Base-by-base conservation (phyloP, 2,888 invertebrate genomes). In the Loripinus fragilis region DNA sequence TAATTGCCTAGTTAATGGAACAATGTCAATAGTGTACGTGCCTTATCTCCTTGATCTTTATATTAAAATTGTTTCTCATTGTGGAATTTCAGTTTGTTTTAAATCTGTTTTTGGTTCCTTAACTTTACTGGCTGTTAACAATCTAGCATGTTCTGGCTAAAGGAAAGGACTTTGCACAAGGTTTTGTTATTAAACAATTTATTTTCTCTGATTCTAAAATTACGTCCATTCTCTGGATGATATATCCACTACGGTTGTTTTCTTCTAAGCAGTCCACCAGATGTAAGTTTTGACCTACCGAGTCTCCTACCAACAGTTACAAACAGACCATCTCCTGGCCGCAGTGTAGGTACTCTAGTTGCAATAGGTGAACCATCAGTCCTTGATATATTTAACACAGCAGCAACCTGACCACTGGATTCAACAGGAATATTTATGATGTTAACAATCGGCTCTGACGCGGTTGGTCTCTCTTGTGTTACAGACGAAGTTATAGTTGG, bases 261-360 rank as follows among this genome's bases (percentile, higher is more conserved):
- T 12, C 38, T 38, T 38, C 38, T 38, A 38, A 8, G 25, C 52
- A 20, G 3, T 7, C 52, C 52, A 52, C 52, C 52, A 23, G 52
- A n/a, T n/a, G n/a, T 52, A 23, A 12, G 33, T 20, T 17, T 17
- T 17, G 60, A 33, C 60, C 30, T 60, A 60, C 60, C 60, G 5
- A 60, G 12, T 17, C 33, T 25, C n/a, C 60, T 60, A 60, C 60
- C 60, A 60, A 60, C 23, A 12, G 60, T 60, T 17, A 60, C 60
- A 33, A 60, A 60, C 33, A 25, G 10, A 20, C 33, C 33, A 12
- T 17, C 1, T 33, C 60, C 60, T 10, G 33, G 33, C 3, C 2
- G 2, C 5, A 60, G 33, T 33, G 60, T 1, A 33, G 60, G 60
- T 5, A 60, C 7, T 33, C 33, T 1, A n/a, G 33, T 33, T 33